phyloP scores from a whole-genome alignment of 2,888 invertebrate species.

The Oxystoma pomonae region DNA sequence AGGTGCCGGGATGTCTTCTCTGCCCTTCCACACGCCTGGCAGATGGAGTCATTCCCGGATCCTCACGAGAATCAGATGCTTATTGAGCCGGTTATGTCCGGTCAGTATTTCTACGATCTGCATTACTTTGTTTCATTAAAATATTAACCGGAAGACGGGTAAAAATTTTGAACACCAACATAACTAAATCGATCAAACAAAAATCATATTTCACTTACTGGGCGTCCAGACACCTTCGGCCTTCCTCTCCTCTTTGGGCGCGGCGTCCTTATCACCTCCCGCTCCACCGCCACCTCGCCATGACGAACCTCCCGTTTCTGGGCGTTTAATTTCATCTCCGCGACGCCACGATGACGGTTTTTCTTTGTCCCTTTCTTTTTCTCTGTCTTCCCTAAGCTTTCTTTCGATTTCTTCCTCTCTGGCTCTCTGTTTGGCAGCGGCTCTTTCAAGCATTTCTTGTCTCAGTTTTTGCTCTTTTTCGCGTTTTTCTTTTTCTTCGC shows the following conservation, averaged over 20 bases:
- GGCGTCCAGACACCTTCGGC: conserved; percentile 15
- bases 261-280: background rate
- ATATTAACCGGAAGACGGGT: too few species aligned
- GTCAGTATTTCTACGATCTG: too few species aligned
- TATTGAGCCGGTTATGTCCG: too few species aligned
- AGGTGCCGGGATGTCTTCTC: too few species aligned
- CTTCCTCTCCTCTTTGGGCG: conserved; percentile 7
- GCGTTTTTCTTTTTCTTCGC: conserved; percentile 55
- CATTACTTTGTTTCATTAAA: too few species aligned
- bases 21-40: too few species aligned
- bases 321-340: too few species aligned
- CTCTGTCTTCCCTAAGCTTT: conserved; percentile 40
- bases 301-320: conserved; percentile 3
- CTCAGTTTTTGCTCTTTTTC: conserved; percentile 58
- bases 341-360: background rate
- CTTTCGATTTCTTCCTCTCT: conserved; percentile 64
- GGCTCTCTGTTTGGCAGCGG: conserved; percentile 61
- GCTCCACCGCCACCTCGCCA: background rate
- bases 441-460: conserved; percentile 62
- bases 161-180: background rate
- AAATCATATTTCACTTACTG: conserved; percentile 17
- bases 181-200: background rate
- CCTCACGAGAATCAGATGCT: too few species aligned
- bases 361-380: conserved; percentile 4
- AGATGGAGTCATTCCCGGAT: too few species aligned